These are phyloP conservation scores for Cylloceria caligata DNA, from an alignment of 2,888 invertebrate species.

Conservation along the genomic window DNA sequence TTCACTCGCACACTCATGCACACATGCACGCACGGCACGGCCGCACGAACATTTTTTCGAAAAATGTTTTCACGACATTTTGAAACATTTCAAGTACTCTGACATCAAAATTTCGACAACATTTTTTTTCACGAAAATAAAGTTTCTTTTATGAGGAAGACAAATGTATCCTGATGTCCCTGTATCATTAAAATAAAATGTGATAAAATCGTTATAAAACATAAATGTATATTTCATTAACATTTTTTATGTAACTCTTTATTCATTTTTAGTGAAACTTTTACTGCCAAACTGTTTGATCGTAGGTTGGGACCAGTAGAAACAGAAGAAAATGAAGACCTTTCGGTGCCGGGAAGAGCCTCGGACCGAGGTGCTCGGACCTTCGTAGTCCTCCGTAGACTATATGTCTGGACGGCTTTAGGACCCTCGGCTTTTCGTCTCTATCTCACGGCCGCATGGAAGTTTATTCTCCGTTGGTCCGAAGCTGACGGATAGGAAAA, in stretches of 20 bases:
- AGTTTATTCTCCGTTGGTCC: slow-evolving; percentile 37
- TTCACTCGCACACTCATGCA: too few species aligned
- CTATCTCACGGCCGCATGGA: slow-evolving; percentile 18
- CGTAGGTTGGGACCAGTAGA: slow-evolving; percentile 6
- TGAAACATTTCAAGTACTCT: too few species aligned
- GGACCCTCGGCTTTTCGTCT: slow-evolving; percentile 17
- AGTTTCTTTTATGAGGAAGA: too few species aligned
- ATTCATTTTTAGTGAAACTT: slow-evolving; percentile 2
- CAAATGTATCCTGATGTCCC: too few species aligned
- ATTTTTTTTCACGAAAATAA: too few species aligned
- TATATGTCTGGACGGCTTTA: slow-evolving; percentile 33
- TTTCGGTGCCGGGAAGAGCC: slow-evolving; percentile 21
- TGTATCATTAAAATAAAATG: too few species aligned
- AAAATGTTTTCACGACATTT: too few species aligned
- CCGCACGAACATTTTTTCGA: too few species aligned
- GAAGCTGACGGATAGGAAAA: slow-evolving; percentile 9
- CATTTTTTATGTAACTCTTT: not conserved
- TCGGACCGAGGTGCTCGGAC: not conserved
- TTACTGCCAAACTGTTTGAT: not conserved
- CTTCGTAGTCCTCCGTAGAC: slow-evolving; percentile 19
- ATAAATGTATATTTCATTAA: not conserved
- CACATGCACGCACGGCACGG: too few species aligned
- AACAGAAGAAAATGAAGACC: slow-evolving; percentile 24
- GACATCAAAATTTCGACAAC: too few species aligned
- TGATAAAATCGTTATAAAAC: too few species aligned